Conservation (phyloP, 2,113 vertebrate genomes). For the Aegypius monachus region DNA sequence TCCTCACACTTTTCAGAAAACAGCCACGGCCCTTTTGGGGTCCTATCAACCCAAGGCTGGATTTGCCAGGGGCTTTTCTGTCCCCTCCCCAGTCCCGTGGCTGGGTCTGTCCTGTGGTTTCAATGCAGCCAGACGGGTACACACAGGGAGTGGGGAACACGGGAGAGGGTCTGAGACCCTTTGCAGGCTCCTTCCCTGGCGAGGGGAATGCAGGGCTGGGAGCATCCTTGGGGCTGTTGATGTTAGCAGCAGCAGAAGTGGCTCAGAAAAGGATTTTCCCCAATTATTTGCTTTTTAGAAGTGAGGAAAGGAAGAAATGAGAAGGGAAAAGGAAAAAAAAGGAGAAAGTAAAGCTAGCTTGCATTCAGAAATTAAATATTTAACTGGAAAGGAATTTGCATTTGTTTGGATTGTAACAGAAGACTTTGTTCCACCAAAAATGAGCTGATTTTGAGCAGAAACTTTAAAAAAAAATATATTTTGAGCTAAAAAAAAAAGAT, state of each 20-base stretch:
- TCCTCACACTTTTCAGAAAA: not conserved
- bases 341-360: not conserved
- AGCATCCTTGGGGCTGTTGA: not conserved
- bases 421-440: not conserved
- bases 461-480: not conserved
- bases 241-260: not conserved
- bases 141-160: not conserved
- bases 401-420: not conserved
- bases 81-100: not conserved
- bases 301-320: not conserved
- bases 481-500: not conserved
- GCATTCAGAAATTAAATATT: not conserved
- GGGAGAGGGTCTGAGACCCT: not conserved
- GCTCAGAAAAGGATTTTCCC: not conserved
- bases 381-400: not conserved
- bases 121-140: accelerated
- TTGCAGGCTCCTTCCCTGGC: not conserved
- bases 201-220: not conserved
- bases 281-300: not conserved
- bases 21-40: not conserved
- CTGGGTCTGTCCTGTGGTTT: not conserved
- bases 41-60: not conserved
- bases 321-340: not conserved
- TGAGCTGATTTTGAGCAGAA: not conserved
- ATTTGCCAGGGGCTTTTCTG: not conserved